A percentile compares a stretch with the other conserved stretches of the same genome.
Evolutionary conservation across 2,888 invertebrate species (phyloP).

Genomic region (Chesias legatella): DNA sequence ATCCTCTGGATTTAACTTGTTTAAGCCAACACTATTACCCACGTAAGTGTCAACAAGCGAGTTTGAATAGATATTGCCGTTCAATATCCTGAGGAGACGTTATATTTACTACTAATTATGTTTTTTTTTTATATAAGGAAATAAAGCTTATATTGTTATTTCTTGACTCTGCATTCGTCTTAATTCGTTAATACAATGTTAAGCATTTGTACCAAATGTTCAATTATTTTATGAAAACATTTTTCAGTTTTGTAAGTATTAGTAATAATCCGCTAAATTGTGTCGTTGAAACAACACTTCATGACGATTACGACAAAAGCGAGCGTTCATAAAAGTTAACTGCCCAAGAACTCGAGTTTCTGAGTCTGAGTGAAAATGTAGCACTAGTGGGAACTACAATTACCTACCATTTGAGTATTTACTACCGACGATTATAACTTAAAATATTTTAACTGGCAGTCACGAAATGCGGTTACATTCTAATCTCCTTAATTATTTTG

Average conservation of each 20-base stretch:
- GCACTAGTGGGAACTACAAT: constrained; percentile 50
- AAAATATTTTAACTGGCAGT: constrained; percentile 5
- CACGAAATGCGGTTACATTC: background rate
- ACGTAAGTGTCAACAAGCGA: background rate
- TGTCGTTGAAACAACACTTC: constrained; percentile 27
- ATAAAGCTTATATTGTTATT: no score
- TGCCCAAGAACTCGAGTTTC: constrained; percentile 16
- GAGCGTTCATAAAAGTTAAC: constrained; percentile 35
- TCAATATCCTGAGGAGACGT: no score
- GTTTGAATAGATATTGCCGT: no score
- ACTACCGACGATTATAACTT: constrained; percentile 21
- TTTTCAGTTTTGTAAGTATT: constrained; percentile 26
- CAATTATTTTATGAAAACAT: constrained; percentile 21
- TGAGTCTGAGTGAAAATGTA: constrained; percentile 23
- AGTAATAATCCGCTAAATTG: constrained; percentile 28
- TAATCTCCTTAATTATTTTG: no score
- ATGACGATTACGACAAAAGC: constrained; percentile 28
- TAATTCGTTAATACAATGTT: no score
- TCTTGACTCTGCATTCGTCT: no score
- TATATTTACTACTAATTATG: no score
- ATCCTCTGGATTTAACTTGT: background rate
- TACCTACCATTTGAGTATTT: constrained; percentile 27
- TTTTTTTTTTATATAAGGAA: no score
- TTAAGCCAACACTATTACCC: no score
- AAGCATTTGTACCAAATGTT: no score